Percentiles rank a stretch among this genome's conserved stretches.
These are phyloP conservation scores for Drosophila picticornis DNA, from an alignment of 2,888 invertebrate genomes.

Conservation along the genomic window DNA sequence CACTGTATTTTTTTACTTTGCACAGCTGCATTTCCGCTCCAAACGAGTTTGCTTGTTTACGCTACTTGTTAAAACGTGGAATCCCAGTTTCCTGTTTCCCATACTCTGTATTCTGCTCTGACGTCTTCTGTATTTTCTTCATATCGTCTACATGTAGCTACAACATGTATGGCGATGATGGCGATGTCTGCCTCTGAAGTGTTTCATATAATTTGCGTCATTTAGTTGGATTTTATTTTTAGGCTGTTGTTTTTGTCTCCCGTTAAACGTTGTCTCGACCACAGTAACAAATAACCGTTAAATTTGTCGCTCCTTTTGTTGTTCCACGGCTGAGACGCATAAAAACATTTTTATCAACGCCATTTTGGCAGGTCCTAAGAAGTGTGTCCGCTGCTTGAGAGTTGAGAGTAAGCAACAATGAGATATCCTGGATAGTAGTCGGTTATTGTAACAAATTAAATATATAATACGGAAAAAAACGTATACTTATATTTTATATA, in stretches of 20 bases:
- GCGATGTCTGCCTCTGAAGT: slow-evolving; percentile 45
- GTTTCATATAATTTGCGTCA: slow-evolving; percentile 61
- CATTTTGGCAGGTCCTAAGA: neutral
- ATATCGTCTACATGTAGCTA: slow-evolving; percentile 14
- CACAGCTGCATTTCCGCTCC: slow-evolving; percentile 69
- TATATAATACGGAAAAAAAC: neutral
- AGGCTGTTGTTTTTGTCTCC: slow-evolving; percentile 37
- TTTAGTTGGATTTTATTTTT: slow-evolving; percentile 64
- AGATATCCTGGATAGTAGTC: neutral
- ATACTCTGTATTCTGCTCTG: neutral
- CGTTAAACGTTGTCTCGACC: slow-evolving; percentile 14
- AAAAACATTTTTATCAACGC: slow-evolving; percentile 20
- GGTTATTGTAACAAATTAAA: neutral
- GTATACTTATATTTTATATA: neutral
- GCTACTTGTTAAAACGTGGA: slow-evolving; percentile 37
- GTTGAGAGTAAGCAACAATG: no score
- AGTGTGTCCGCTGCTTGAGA: no score
- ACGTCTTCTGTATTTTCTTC: neutral
- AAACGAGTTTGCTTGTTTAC: slow-evolving; percentile 75
- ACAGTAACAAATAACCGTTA: slow-evolving; percentile 36
- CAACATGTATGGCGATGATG: slow-evolving; percentile 19
- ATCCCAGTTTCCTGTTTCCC: slow-evolving; percentile 14
- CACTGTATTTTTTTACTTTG: slow-evolving; percentile 20
- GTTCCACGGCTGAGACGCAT: slow-evolving; percentile 65
- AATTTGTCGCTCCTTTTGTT: slow-evolving; percentile 19